Evolutionary conservation across 2,888 invertebrate genomes (phyloP), one percentile per base, ranked within the genome.

Genomic region (Drosophila melanocephala): DNA sequence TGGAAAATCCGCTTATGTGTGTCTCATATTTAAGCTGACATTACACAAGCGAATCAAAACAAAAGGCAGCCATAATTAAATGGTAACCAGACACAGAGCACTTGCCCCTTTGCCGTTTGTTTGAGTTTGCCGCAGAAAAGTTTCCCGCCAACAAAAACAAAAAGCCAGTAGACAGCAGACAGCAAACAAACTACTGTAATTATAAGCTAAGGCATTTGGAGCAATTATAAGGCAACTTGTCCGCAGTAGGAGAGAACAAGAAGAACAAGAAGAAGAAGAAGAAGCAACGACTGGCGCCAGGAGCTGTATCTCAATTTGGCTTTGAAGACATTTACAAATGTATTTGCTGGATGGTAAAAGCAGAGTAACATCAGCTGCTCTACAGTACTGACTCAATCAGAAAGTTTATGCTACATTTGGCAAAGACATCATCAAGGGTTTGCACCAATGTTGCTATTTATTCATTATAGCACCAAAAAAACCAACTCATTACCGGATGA

Each of bases 11-110:
- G 84, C 81, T 86, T 90, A 86, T 68, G 73, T 64, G 77, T 85
- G 69, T 82, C 73, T 81, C 72, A 79, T 76, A 69, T 82, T 76
- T 84, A 84, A 84, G 81, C 81, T 59, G 86, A 85, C 72, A 86
- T 83, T 83, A 86, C 90, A 88, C 88, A 75, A 53, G 83, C 83
- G 61, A 84, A 82, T 72, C 82, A 87, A 84, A 87, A 86, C 85
- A 90, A 88, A 86, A 72, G 66, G 57, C 70, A 53, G 70, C 51
- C 89, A 84, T 79, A 87, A 84, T 81, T 81, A 83, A 86, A 78
- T 57, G 63, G 53, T 64, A 72, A 44, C 53, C 57, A 59, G 75
- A 69, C 62, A 47, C 61, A 58, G 16, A 32, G 22, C 60, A 12
- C 37, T 30, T 33, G 32, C 50, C 44, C 62, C 53, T 70, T 56